These are phyloP conservation scores for Ennomos erosarius DNA, from an alignment of 2,888 invertebrate genomes.

Conservation along the genomic window DNA sequence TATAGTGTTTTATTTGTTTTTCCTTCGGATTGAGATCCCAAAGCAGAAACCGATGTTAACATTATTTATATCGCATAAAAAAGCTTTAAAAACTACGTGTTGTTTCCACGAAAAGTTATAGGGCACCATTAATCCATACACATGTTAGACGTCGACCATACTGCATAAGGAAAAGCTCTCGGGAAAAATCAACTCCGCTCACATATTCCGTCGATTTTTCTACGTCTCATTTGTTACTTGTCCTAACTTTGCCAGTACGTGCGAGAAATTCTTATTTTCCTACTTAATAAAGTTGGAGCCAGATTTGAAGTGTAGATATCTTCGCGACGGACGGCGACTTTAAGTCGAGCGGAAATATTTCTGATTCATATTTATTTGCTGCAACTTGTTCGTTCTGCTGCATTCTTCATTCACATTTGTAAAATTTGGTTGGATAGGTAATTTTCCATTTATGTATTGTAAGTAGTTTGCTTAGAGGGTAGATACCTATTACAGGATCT, in stretches of 20 bases:
- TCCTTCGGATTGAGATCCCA: too few species aligned
- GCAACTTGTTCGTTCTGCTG: constrained; percentile 25
- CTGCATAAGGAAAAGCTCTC: constrained; percentile 52
- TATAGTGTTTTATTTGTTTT: too few species aligned
- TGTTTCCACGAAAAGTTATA: constrained; percentile 56
- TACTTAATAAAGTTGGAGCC: constrained; percentile 55
- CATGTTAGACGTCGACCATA: constrained; percentile 54
- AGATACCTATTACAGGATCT: too few species aligned
- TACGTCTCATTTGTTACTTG: constrained; percentile 76
- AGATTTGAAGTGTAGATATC: constrained; percentile 54
- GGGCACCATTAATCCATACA: constrained; percentile 62
- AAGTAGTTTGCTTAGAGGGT: too few species aligned
- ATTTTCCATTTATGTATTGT: too few species aligned
- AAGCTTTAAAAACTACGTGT: constrained; percentile 33
- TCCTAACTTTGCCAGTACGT: constrained; percentile 67
- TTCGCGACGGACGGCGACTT: constrained; percentile 31
- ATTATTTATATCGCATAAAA: too few species aligned
- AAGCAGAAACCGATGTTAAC: too few species aligned
- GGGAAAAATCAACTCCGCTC: constrained; percentile 72
- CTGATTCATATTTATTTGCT: constrained; percentile 36
- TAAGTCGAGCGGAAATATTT: constrained; percentile 31
- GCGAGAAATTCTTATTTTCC: constrained; percentile 61
- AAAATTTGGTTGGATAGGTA: background rate
- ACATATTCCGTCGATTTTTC: constrained; percentile 78
- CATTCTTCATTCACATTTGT: constrained; percentile 24